These are phyloP conservation scores for Drosophila nigricruria DNA, from an alignment of 2,888 invertebrate species.

Conservation along the genomic window DNA sequence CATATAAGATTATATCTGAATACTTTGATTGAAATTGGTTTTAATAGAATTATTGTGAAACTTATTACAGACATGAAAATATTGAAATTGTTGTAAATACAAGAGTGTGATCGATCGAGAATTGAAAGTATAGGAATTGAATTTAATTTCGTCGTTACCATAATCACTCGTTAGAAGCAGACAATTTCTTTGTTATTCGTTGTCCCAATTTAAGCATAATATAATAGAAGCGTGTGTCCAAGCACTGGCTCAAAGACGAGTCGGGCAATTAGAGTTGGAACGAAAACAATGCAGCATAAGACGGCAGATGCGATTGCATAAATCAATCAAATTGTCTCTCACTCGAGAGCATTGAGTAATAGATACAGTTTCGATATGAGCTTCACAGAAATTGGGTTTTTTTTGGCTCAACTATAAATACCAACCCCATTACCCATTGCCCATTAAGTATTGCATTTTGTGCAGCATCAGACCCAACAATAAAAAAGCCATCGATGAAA, in stretches of 20 bases:
- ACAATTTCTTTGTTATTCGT: not conserved
- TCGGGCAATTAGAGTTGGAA: constrained; percentile 44
- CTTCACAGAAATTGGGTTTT: constrained; percentile 67
- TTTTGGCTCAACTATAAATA: constrained; percentile 76
- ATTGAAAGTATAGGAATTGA: not conserved
- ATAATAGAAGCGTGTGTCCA: constrained; percentile 7
- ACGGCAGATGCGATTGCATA: constrained; percentile 64
- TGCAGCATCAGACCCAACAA: constrained; percentile 55
- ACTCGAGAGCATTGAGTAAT: constrained; percentile 75
- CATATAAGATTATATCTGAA: too few species aligned
- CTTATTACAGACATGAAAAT: not conserved
- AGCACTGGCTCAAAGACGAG: constrained; percentile 28
- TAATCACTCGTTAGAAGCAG: not conserved
- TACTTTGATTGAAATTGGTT: not conserved
- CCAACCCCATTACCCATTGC: constrained; percentile 80
- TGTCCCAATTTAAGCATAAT: constrained; percentile 29
- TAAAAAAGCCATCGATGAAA: constrained; percentile 69
- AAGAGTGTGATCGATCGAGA: not conserved
- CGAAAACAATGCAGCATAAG: constrained; percentile 56
- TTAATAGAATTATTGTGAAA: not conserved
- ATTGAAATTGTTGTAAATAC: too few species aligned
- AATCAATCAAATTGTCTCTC: constrained; percentile 81
- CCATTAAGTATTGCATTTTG: constrained; percentile 72
- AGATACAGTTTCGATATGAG: constrained; percentile 82
- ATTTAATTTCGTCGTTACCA: not conserved